These are phyloP conservation scores for Drosophila rubida DNA, from an alignment of 2,888 invertebrate species.

Conservation along the genomic window DNA sequence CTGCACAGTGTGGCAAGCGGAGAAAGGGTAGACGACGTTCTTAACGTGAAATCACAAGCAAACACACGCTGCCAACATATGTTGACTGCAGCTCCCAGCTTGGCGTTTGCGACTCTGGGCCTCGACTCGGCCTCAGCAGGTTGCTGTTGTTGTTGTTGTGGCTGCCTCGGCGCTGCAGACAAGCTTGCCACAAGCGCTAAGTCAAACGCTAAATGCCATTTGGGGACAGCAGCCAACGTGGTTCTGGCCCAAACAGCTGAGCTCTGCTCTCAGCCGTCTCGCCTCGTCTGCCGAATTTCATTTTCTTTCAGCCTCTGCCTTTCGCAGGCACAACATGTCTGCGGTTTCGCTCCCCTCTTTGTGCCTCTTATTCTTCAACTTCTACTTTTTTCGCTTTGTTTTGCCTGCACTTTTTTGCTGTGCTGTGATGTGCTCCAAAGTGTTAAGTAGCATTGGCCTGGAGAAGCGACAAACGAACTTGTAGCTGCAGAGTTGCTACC, in stretches of 20 bases:
- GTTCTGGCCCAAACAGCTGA: conserved; percentile 66
- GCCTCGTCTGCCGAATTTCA: conserved; percentile 44
- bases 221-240: conserved; percentile 57
- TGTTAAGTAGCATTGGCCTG: conserved; percentile 50
- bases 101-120: conserved; percentile 23
- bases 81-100: conserved; percentile 35
- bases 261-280: conserved; percentile 10
- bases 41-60: conserved; percentile 62
- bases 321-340: conserved; percentile 52
- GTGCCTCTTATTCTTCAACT: conserved; percentile 7
- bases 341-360: conserved; percentile 42
- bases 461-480: too few species aligned
- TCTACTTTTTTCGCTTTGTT: conserved; percentile 7
- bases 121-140: conserved; percentile 45
- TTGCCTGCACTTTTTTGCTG: conserved; percentile 16
- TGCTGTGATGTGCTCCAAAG: conserved; percentile 35
- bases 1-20: not conserved
- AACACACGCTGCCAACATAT: conserved; percentile 61
- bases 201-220: conserved; percentile 78
- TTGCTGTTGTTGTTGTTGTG: conserved; percentile 30
- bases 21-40: conserved; percentile 72
- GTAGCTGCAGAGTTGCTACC: conserved; percentile 28
- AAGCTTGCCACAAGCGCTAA: conserved; percentile 52
- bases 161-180: conserved; percentile 6
- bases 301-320: conserved; percentile 52